Evolutionary conservation across 2,113 vertebrate species (phyloP), one percentile per base, ranked within the genome.

Genomic region (Chionomys nivalis): DNA sequence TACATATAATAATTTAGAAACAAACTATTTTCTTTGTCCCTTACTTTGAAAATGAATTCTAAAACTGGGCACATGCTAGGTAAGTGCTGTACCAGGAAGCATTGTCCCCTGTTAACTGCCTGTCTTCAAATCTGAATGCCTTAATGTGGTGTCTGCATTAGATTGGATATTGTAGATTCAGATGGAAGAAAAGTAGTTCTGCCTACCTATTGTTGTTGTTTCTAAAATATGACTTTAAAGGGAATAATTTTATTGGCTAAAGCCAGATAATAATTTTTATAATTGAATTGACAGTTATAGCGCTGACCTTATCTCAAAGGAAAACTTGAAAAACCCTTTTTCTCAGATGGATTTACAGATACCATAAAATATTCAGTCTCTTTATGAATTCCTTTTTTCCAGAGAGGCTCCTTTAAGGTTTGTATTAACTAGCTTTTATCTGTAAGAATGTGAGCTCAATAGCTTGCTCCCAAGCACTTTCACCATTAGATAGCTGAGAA

Each of bases 401-500:
- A 94, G 39, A 39, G 61, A 94, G 61, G 82, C 16, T 89, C 82
- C 9, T 31, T 77, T 89, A 44, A 73, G 39, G 28, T 87, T 91
- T 81, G 81, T 96, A 95, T 96, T 93, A 97, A 91, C 65, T 14
- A 90, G 47, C 1, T 88, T 94, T 93, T 14, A 21, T 75, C 44
- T 52, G 70, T 61, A 78, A 89, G 47, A 90, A 91, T 93, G 72
- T 79, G 87, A 23, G 89, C 47, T 91, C 33, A n/a, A 78, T 87
- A 96, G 63, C 44, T 93, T 87, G 26, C 19, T 58, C 17, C 58
- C 58, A 58, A 96, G 70, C 76, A 82, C 94, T 33, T 28, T 94
- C 78, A 87, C 63, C 44, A 87, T 93, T 87, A 95, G 95, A 95
- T 95, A 95, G 92, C 26, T 78, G 70, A 23, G 90, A 87, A 55